A percentile compares a stretch with the other conserved stretches of the same genome.
Evolutionary conservation across 1,140 invertebrate species (phyloP).

Genomic region (Drosophila varians): DNA sequence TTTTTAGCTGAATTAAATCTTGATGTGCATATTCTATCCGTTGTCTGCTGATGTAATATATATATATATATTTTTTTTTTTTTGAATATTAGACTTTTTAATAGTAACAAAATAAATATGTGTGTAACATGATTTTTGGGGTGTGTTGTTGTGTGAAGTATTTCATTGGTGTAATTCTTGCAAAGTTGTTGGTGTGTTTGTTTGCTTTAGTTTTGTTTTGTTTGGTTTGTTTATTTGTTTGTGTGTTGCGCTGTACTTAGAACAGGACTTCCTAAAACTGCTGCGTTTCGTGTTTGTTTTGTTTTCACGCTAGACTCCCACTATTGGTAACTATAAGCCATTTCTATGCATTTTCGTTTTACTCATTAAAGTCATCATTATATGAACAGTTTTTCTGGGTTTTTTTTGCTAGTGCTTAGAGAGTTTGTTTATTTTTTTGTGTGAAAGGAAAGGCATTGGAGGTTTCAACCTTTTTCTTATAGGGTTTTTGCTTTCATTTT

Average conservation of each 20-base stretch:
- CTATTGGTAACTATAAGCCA: constrained; percentile 17
- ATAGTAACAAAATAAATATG: constrained; percentile 40
- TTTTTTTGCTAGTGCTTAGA: neutral
- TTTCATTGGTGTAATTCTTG: constrained; percentile 6
- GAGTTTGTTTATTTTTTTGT: too few species aligned
- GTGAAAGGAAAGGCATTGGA: neutral
- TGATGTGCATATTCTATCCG: constrained; percentile 1
- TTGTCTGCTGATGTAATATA: constrained; percentile 1
- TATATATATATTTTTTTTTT: neutral
- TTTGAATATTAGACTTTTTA: constrained; percentile 1
- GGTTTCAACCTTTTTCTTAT: neutral
- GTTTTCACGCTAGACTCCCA: constrained; percentile 11
- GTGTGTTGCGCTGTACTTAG: constrained; percentile 10
- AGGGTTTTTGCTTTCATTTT: constrained; percentile 15
- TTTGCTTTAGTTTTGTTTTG: neutral
- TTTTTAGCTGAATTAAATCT: constrained; percentile 10
- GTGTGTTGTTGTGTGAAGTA: constrained; percentile 8
- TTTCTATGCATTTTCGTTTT: constrained; percentile 2
- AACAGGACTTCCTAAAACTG: constrained; percentile 10
- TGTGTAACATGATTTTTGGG: constrained; percentile 26
- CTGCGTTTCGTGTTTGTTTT: too few species aligned
- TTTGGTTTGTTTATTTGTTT: neutral
- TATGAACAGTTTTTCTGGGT: constrained; percentile 15
- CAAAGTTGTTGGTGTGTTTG: constrained; percentile 10
- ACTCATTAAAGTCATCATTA: constrained; percentile 7